Evolutionary conservation across 2,113 vertebrate genomes (phyloP).

Genomic region (Coptodon rendalli): DNA sequence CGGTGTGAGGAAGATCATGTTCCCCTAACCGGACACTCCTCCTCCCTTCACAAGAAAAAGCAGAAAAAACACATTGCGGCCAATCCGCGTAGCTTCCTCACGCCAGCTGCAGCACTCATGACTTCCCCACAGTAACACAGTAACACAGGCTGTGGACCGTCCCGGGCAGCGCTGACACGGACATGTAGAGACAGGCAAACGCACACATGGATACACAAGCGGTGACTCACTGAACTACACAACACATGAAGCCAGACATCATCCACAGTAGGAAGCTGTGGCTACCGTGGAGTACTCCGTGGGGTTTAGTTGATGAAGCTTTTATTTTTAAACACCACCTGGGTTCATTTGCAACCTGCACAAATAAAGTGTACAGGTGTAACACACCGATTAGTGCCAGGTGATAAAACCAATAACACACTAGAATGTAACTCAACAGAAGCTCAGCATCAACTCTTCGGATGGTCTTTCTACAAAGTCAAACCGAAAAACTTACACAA

Average conservation of each 20-base stretch:
- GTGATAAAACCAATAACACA: rapidly evolving
- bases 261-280: neutral
- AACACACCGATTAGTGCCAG: rapidly evolving
- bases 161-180: neutral
- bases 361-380: rapidly evolving
- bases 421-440: rapidly evolving
- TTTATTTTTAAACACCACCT: rapidly evolving
- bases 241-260: neutral
- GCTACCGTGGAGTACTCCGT: rapidly evolving
- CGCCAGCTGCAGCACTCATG: neutral
- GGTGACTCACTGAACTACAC: neutral
- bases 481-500: neutral
- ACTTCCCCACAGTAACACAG: neutral
- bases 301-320: neutral
- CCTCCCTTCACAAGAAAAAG: neutral
- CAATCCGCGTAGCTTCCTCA: neutral
- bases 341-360: neutral
- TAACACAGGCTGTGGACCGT: neutral
- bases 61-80: neutral
- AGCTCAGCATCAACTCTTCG: neutral
- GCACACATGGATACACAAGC: rapidly evolving
- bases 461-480: rapidly evolving
- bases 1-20: neutral
- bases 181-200: neutral
- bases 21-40: neutral